phyloP scores from a whole-genome alignment of 2,797 vertebrate genomes.

The Microctenopoma steveboyesi region DNA sequence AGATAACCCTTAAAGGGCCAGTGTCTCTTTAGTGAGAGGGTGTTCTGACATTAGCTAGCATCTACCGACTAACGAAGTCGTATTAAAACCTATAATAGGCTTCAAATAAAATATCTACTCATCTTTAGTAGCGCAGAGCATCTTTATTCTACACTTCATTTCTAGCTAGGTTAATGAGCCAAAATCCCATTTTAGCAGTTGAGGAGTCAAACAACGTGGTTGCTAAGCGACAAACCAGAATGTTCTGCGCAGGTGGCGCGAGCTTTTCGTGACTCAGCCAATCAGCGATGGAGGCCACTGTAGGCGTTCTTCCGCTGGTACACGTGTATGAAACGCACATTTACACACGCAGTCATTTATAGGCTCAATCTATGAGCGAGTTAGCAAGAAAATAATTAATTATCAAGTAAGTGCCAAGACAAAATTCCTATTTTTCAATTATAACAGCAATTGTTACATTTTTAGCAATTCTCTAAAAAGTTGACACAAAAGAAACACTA shows the following conservation, averaged over 20 bases:
- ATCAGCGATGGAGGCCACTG: neutral
- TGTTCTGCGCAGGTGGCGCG: neutral
- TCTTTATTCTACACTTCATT: neutral
- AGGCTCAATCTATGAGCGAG: too few species aligned
- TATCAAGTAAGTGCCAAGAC: too few species aligned
- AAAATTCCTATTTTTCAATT: too few species aligned
- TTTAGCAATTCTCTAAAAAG: too few species aligned
- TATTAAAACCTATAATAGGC: neutral
- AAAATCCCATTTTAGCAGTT: neutral
- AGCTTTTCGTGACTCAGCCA: slow-evolving; percentile 2
- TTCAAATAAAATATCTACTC: neutral
- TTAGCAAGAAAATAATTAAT: too few species aligned
- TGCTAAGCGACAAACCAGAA: slow-evolving; percentile 37
- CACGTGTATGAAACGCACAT: too few species aligned
- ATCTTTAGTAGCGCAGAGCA: too few species aligned
- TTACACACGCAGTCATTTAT: too few species aligned
- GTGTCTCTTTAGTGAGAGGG: slow-evolving; percentile 29
- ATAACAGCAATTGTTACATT: too few species aligned
- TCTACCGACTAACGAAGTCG: slow-evolving; percentile 15
- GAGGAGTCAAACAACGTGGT: slow-evolving; percentile 31
- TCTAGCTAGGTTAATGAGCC: neutral
- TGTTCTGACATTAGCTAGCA: neutral
- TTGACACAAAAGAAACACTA: too few species aligned
- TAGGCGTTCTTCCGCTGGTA: neutral
- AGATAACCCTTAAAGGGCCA: slow-evolving; percentile 82